These are phyloP conservation scores for Parnassius smintheus DNA, from an alignment of 2,888 invertebrate species.

Conservation along the genomic window DNA sequence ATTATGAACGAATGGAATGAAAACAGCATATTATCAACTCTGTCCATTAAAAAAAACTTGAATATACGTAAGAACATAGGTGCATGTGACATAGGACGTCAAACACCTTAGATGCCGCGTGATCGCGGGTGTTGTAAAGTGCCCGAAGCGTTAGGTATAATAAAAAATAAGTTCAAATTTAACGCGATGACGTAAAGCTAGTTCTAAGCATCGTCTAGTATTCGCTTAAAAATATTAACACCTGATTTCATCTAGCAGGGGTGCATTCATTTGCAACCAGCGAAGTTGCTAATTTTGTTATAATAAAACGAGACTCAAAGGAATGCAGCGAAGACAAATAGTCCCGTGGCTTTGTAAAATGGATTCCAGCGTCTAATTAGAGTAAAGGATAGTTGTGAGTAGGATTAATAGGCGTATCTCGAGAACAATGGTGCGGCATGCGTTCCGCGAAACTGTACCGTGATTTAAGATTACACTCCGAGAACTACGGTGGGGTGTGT, in stretches of 20 bases:
- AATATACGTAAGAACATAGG: too few species aligned
- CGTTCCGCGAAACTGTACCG: constrained; percentile 30
- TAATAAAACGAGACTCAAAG: constrained; percentile 28
- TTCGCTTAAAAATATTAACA: too few species aligned
- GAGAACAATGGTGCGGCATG: constrained; percentile 43
- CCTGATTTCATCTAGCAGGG: not conserved
- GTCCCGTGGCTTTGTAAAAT: constrained; percentile 37
- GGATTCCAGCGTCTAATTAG: constrained; percentile 53
- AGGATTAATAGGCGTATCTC: constrained; percentile 42
- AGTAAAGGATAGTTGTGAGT: constrained; percentile 42
- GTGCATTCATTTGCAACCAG: not conserved
- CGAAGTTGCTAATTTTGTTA: constrained; percentile 16
- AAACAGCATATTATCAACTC: too few species aligned
- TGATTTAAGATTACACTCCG: constrained; percentile 2
- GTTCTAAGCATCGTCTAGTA: too few species aligned
- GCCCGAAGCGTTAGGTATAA: too few species aligned
- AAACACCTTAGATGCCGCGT: too few species aligned
- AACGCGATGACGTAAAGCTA: too few species aligned
- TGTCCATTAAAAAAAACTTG: too few species aligned
- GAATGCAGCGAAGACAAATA: constrained; percentile 39
- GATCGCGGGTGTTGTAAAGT: too few species aligned
- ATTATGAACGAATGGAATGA: too few species aligned
- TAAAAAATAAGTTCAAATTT: too few species aligned
- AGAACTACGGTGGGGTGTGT: constrained; percentile 1
- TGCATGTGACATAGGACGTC: too few species aligned